Conservation (phyloP, 2,113 vertebrate genomes). For the Lucifuga dentata region DNA sequence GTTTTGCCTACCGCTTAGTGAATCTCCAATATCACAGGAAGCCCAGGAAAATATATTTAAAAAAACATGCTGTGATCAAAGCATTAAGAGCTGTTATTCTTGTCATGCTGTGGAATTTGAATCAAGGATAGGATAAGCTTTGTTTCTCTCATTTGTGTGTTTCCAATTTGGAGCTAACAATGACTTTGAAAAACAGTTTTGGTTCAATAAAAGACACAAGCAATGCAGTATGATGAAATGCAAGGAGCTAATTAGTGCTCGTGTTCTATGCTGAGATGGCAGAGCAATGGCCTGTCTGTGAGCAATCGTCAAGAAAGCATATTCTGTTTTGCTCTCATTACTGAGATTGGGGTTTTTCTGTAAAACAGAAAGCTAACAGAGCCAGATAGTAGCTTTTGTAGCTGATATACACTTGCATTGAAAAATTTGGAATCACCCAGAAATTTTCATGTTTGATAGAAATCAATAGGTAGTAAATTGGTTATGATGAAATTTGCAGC, state of each 20-base stretch:
- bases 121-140: conserved; percentile 21
- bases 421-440: too few relatives aligned
- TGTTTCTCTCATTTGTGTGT: not conserved
- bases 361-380: conserved; percentile 30
- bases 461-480: too few relatives aligned
- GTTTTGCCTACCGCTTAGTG: conserved; percentile 33
- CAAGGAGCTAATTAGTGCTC: conserved; percentile 63
- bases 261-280: conserved; percentile 56
- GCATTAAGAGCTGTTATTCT: conserved; percentile 37
- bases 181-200: conserved; percentile 61
- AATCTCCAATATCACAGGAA: conserved; percentile 18
- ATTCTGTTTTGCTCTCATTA: conserved; percentile 66
- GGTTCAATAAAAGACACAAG: conserved; percentile 43
- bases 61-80: conserved; percentile 56
- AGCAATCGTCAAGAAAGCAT: conserved; percentile 66
- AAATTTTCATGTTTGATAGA: too few relatives aligned
- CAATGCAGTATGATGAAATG: conserved; percentile 54
- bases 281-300: conserved; percentile 50
- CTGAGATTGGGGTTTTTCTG: conserved; percentile 55
- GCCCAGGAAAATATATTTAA: conserved; percentile 7
- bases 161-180: conserved; percentile 57
- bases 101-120: conserved; percentile 36
- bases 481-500: too few relatives aligned
- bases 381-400: too few relatives aligned
- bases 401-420: too few relatives aligned